A percentile compares a stretch with the other conserved stretches of the same genome.
These are phyloP conservation scores for Neodiprion virginianus DNA, from an alignment of 1,140 invertebrate species.

Conservation along the genomic window DNA sequence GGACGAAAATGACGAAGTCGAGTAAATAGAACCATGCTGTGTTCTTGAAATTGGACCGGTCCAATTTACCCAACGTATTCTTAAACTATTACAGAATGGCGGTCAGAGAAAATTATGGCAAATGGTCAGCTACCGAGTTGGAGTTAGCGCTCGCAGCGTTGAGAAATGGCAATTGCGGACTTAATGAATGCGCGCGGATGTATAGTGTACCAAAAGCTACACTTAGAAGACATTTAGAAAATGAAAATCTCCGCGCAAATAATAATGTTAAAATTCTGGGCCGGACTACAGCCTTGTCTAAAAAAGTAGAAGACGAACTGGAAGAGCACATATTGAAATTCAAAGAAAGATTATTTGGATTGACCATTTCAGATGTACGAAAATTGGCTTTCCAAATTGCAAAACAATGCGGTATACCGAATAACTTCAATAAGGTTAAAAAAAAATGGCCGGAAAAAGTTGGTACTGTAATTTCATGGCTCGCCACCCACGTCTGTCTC, in stretches of 20 bases:
- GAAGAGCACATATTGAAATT: slow-evolving; percentile 21
- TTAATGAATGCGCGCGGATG: slow-evolving; percentile 19
- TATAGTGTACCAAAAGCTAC: slow-evolving; percentile 23
- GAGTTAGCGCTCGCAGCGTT: neutral
- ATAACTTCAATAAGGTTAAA: slow-evolving; percentile 42
- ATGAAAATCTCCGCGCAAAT: slow-evolving; percentile 15
- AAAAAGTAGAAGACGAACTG: slow-evolving; percentile 28
- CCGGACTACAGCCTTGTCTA: slow-evolving; percentile 18
- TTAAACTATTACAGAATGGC: neutral
- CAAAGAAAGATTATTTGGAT: slow-evolving; percentile 29
- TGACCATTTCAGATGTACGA: slow-evolving; percentile 25
- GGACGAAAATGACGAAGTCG: too few species aligned
- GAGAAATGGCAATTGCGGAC: neutral
- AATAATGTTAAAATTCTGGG: slow-evolving; percentile 15
- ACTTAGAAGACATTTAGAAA: slow-evolving; percentile 19
- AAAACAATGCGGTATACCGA: slow-evolving; percentile 31
- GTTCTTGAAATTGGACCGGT: too few species aligned
- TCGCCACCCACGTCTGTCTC: slow-evolving; percentile 48
- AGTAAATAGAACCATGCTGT: too few species aligned
- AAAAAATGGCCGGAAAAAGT: slow-evolving; percentile 49
- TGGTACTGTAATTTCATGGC: slow-evolving; percentile 53
- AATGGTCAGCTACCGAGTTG: neutral
- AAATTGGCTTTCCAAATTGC: slow-evolving; percentile 40
- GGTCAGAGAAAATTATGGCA: neutral
- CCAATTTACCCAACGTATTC: too few species aligned